Conservation (phyloP, 2,113 vertebrate species). For the Macquaria australasica region DNA sequence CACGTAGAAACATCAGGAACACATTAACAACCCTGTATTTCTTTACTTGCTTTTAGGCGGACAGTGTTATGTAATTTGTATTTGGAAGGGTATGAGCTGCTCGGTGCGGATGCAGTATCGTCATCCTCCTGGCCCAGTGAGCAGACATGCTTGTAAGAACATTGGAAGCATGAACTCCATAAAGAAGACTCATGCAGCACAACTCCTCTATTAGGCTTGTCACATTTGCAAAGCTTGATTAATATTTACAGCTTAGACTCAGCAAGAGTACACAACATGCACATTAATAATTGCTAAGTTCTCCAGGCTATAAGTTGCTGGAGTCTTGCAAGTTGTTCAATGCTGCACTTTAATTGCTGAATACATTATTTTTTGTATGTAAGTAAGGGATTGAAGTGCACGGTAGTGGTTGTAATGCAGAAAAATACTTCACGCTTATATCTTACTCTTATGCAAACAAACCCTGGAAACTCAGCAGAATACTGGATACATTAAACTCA, state of each 20-base stretch:
- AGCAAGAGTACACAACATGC: slow-evolving; percentile 74
- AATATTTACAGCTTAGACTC: slow-evolving; percentile 82
- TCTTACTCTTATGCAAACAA: slow-evolving; percentile 49
- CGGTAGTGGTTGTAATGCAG: slow-evolving; percentile 12
- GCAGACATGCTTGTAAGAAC: slow-evolving; percentile 70
- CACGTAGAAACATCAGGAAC: neutral
- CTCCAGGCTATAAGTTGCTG: slow-evolving; percentile 73
- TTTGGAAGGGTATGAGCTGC: slow-evolving; percentile 52
- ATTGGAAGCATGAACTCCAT: slow-evolving; percentile 56
- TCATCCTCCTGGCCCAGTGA: slow-evolving; percentile 70
- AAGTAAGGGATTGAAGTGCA: slow-evolving; percentile 35
- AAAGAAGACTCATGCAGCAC: slow-evolving; percentile 59
- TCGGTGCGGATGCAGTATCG: slow-evolving; percentile 40
- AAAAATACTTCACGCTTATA: slow-evolving; percentile 26
- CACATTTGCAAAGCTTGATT: slow-evolving; percentile 79
- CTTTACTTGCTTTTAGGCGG: slow-evolving; percentile 31
- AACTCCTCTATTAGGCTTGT: slow-evolving; percentile 69
- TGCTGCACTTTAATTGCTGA: slow-evolving; percentile 80
- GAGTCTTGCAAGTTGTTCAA: slow-evolving; percentile 70
- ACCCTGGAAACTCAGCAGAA: neutral
- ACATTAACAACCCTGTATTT: slow-evolving; percentile 14
- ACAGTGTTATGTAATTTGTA: slow-evolving; percentile 35
- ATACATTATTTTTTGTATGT: slow-evolving; percentile 76
- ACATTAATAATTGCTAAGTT: slow-evolving; percentile 83
- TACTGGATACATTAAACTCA: slow-evolving; percentile 6